Evolutionary conservation across 2,113 vertebrate species (phyloP).

Genomic region (Rhabdomys dilectus): DNA sequence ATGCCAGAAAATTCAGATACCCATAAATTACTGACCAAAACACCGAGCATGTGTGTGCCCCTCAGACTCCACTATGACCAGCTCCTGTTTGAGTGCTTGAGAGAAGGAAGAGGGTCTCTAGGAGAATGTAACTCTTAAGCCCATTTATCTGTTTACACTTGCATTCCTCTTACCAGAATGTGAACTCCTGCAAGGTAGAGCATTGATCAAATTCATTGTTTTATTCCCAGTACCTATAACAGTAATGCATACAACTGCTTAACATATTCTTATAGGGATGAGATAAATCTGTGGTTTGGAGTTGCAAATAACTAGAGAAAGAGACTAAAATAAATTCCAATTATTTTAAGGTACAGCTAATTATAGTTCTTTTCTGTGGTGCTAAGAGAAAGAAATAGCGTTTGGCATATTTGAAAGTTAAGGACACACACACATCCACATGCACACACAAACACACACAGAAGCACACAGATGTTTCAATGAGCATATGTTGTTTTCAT

Average conservation of each 20-base stretch:
- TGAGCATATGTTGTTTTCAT: conserved; percentile 74
- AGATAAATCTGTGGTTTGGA: conserved; percentile 19
- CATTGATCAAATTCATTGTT: conserved; percentile 51
- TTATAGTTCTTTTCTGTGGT: conserved; percentile 58
- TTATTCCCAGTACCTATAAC: neutral
- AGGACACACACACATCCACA: neutral
- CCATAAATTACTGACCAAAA: neutral
- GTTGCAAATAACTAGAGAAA: conserved; percentile 52
- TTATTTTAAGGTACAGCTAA: conserved; percentile 51
- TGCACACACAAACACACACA: too few relatives aligned
- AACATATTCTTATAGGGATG: neutral
- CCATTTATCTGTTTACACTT: neutral
- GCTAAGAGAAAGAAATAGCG: conserved; percentile 59
- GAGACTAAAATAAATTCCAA: conserved; percentile 51
- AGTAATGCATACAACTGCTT: neutral
- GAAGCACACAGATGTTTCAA: neutral
- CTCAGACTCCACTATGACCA: fast-evolving
- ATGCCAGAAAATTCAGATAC: neutral
- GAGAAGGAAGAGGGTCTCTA: neutral
- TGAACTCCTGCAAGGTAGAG: conserved; percentile 37
- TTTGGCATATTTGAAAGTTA: conserved; percentile 62
- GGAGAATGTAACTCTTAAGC: neutral
- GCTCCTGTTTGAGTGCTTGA: neutral
- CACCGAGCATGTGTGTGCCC: neutral
- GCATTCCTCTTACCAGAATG: conserved; percentile 33